Evolutionary conservation across 37 sponge, comb jelly and placozoan genomes (phyloP).

Genomic region (Tethya wilhelma): DNA sequence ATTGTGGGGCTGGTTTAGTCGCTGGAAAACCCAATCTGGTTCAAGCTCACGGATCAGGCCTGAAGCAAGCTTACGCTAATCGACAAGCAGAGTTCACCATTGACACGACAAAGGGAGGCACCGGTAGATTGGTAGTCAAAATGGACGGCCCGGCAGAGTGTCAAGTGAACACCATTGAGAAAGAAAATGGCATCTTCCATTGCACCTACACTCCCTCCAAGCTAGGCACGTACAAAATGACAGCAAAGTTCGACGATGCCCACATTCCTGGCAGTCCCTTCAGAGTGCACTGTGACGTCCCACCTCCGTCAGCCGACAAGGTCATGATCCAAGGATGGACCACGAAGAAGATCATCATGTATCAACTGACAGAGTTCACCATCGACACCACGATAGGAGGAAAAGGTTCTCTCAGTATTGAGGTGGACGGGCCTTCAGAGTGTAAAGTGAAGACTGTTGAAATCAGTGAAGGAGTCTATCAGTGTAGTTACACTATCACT

Average conservation of each 20-base stretch:
- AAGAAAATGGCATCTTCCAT: constrained; percentile 38
- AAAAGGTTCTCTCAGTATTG: constrained; percentile 65
- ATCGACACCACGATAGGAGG: constrained; percentile 85
- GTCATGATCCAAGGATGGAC: constrained; percentile 84
- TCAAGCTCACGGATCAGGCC: constrained; percentile 82
- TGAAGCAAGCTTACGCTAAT: constrained; percentile 65
- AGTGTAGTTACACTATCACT: constrained; percentile 63
- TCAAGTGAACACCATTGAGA: constrained; percentile 18
- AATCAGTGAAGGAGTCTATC: constrained; percentile 31
- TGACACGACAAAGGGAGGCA: constrained; percentile 49
- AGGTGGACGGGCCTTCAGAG: constrained; percentile 64
- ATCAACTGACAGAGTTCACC: constrained; percentile 58
- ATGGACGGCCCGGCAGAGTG: constrained; percentile 58
- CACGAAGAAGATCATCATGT: constrained; percentile 63
- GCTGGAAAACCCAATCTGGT: constrained; percentile 31
- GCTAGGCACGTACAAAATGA: constrained; percentile 52
- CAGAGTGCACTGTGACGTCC: constrained; percentile 28
- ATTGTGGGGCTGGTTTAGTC: constrained; percentile 30
- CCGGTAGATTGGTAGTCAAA: constrained; percentile 35
- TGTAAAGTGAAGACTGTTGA: constrained; percentile 29
- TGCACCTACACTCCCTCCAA: constrained; percentile 67
- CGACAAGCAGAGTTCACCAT: constrained; percentile 67
- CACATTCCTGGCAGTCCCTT: constrained; percentile 73
- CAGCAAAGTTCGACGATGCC: constrained; percentile 52
- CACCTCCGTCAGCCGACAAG: constrained; percentile 40